A percentile compares a stretch with the other conserved stretches of the same genome.
phyloP scores from a whole-genome alignment of 2,113 vertebrate genomes.

The Pituophis catenifer region DNA sequence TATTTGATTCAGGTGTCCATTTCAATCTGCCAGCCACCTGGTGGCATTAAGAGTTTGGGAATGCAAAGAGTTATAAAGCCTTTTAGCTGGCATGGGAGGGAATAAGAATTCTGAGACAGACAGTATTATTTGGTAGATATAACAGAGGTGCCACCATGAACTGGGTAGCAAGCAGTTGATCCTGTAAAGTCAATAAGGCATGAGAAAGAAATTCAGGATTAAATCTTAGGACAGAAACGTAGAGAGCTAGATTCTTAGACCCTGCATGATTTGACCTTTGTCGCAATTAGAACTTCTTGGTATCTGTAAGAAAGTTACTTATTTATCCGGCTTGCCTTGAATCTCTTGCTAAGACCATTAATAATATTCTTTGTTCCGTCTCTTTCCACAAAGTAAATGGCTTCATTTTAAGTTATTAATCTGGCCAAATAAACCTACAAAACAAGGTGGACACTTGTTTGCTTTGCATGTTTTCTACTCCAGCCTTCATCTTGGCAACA shows the following conservation, averaged over 20 bases:
- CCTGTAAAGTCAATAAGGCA: background rate
- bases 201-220: background rate
- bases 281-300: background rate
- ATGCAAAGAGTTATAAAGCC: background rate
- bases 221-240: background rate
- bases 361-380: background rate
- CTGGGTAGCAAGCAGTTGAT: background rate
- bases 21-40: background rate
- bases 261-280: background rate
- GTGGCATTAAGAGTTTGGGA: background rate
- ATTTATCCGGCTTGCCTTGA: background rate
- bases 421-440: background rate
- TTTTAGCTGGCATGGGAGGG: background rate
- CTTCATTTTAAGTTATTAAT: background rate
- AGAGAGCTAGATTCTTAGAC: background rate
- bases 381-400: background rate
- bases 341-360: background rate
- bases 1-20: background rate
- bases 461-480: background rate
- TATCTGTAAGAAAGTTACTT: background rate
- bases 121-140: background rate
- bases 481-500: background rate
- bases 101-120: background rate
- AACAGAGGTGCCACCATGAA: background rate
- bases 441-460: background rate